Evolutionary conservation across 2,797 vertebrate species (phyloP).

Genomic region (Zonotrichia albicollis): DNA sequence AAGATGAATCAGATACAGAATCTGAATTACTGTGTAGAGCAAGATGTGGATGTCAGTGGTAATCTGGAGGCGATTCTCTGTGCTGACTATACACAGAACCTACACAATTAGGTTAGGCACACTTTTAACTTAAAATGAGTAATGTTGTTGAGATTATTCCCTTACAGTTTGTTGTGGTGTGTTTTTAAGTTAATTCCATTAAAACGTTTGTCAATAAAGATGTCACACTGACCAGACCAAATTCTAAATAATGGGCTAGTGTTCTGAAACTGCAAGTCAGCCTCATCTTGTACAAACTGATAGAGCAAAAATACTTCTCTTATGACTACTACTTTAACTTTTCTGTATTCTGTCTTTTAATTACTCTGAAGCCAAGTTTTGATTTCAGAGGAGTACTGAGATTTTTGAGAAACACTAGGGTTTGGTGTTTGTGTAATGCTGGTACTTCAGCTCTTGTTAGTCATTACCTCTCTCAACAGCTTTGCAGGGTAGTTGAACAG

Average conservation of each 20-base stretch:
- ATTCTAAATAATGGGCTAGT: neutral
- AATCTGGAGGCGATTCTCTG: accelerated
- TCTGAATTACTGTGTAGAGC: neutral
- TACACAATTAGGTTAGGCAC: neutral
- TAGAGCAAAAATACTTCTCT: neutral
- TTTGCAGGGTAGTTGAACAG: neutral
- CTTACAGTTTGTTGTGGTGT: too few species aligned
- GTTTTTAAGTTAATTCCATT: neutral
- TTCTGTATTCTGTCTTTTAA: neutral
- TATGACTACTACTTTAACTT: neutral
- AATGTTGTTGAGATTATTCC: neutral
- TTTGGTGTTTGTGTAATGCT: neutral
- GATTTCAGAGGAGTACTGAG: neutral
- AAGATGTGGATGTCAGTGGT: neutral
- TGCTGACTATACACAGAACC: accelerated
- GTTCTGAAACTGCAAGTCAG: neutral
- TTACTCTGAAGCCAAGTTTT: neutral
- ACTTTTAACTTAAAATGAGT: neutral
- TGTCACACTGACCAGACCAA: neutral
- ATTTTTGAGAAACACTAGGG: neutral
- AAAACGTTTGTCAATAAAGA: neutral
- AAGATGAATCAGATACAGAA: neutral
- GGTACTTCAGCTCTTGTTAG: neutral
- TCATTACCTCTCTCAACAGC: neutral
- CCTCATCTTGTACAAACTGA: neutral